Evolutionary conservation across 2,888 invertebrate genomes (phyloP).

Genomic region (Carterocephalus palaemon): DNA sequence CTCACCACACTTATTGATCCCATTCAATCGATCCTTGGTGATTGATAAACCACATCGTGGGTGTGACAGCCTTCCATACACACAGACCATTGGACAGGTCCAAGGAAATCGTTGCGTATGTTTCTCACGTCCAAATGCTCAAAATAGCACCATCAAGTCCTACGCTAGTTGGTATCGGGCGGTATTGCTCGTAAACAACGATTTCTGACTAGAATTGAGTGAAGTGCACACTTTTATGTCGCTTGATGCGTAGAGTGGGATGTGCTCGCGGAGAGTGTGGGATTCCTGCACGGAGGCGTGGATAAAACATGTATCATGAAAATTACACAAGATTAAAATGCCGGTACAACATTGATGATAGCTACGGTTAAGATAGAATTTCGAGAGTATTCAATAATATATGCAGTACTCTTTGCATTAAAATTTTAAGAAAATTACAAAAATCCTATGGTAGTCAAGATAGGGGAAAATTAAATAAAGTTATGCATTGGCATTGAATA

Average conservation of each 20-base stretch:
- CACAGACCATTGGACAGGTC: slow-evolving; percentile 27
- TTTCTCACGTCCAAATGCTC: slow-evolving; percentile 25
- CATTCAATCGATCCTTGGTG: slow-evolving; percentile 71
- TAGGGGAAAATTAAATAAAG: no score
- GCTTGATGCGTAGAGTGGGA: slow-evolving; percentile 46
- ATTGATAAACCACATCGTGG: slow-evolving; percentile 66
- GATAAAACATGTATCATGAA: no score
- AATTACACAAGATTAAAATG: no score
- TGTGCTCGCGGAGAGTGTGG: slow-evolving; percentile 40
- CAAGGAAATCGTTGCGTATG: slow-evolving; percentile 31
- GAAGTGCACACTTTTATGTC: slow-evolving; percentile 31
- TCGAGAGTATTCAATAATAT: no score
- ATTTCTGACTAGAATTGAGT: slow-evolving; percentile 2
- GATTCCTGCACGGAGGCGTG: slow-evolving; percentile 43
- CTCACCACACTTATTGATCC: slow-evolving; percentile 67
- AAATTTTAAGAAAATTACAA: no score
- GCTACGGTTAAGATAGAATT: no score
- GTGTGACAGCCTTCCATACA: slow-evolving; percentile 52
- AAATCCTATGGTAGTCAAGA: no score
- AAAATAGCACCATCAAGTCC: slow-evolving; percentile 32
- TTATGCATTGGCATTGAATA: no score
- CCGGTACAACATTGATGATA: no score
- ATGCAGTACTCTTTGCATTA: no score
- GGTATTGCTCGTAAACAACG: slow-evolving; percentile 22
- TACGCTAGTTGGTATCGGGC: slow-evolving; percentile 34